Conservation (phyloP, 1,140 invertebrate species). For the Homarus americanus region DNA sequence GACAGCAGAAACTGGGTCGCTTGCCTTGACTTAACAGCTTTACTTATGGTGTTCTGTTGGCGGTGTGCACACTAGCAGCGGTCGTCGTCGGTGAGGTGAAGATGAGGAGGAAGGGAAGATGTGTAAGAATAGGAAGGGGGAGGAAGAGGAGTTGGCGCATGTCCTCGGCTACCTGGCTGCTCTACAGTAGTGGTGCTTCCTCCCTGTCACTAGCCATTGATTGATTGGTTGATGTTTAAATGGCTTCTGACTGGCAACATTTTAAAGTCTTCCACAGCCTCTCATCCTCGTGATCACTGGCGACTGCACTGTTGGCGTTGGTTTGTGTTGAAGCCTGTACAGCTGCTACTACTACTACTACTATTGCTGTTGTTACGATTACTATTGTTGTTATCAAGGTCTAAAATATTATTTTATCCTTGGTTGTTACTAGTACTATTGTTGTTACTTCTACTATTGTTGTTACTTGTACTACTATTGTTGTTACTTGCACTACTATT, state of each 20-base stretch:
- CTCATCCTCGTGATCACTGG: background rate
- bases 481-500: too few relatives aligned
- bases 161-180: too few relatives aligned
- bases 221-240: background rate
- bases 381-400: background rate
- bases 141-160: background rate
- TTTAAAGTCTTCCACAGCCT: constrained; percentile 1
- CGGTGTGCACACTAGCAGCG: too few relatives aligned
- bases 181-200: too few relatives aligned
- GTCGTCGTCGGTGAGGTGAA: background rate
- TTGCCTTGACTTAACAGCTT: too few relatives aligned
- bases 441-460: background rate
- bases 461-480: background rate
- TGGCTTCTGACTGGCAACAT: background rate
- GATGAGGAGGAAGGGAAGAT: background rate
- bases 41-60: too few relatives aligned
- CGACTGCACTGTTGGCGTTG: too few relatives aligned
- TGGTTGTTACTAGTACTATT: background rate
- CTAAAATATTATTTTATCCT: too few relatives aligned
- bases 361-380: background rate
- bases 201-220: too few relatives aligned
- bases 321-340: too few relatives aligned
- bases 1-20: too few relatives aligned
- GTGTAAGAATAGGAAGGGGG: background rate
- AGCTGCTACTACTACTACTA: background rate